Conservation (phyloP, 2,797 vertebrate genomes). For the Hipposideros larvatus region DNA sequence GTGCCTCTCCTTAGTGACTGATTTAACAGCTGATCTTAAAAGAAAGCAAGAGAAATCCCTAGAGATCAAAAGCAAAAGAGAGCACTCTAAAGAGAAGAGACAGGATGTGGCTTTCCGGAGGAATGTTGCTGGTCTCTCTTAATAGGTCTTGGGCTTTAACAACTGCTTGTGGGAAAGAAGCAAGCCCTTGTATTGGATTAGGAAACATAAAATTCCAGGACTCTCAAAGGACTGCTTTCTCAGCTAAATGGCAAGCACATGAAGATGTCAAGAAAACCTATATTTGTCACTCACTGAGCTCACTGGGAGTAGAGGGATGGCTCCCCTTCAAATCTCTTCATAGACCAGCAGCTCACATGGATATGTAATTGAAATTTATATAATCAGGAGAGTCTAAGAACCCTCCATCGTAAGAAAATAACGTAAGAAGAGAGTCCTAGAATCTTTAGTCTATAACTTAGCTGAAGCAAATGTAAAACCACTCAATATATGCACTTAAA, state of each 20-base stretch:
- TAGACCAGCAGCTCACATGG: neutral
- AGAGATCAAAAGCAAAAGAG: neutral
- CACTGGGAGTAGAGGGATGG: neutral
- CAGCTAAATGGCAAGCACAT: neutral
- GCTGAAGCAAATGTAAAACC: neutral
- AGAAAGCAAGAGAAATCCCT: neutral
- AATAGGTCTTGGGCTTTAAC: neutral
- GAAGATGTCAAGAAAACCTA: neutral
- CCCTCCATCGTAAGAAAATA: conserved; percentile 4
- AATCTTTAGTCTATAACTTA: neutral
- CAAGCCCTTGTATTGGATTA: neutral
- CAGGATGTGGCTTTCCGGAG: neutral
- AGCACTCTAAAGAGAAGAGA: neutral
- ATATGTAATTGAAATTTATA: conserved; percentile 13
- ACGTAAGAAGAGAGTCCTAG: neutral
- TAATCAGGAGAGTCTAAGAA: neutral
- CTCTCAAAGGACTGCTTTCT: neutral
- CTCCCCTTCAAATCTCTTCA: neutral
- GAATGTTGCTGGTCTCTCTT: neutral
- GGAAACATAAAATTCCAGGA: neutral
- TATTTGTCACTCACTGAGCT: neutral
- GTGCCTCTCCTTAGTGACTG: neutral
- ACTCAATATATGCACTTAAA: neutral
- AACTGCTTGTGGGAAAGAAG: neutral
- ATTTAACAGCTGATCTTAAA: neutral